Evolutionary conservation across 2,113 vertebrate genomes (phyloP).

Genomic region (Clinocottus analis): DNA sequence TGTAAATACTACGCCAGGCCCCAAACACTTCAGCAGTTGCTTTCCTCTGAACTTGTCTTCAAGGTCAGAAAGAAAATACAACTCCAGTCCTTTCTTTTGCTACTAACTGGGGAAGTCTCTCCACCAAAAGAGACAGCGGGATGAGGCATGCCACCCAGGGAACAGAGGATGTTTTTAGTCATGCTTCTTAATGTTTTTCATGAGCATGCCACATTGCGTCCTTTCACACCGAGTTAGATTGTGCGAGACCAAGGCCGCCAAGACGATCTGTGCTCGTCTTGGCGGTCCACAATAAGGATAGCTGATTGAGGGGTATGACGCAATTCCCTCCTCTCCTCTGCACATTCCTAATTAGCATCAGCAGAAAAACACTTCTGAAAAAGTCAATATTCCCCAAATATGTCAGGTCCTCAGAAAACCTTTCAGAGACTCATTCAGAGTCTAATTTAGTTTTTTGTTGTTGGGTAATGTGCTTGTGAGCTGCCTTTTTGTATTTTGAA

Average conservation of each 20-base stretch:
- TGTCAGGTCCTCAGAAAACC: slow-evolving; percentile 21
- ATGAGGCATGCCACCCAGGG: slow-evolving; percentile 39
- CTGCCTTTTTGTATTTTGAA: slow-evolving; percentile 66
- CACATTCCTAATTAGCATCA: slow-evolving; percentile 47
- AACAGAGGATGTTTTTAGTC: slow-evolving; percentile 59
- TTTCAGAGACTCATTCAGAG: slow-evolving; percentile 46
- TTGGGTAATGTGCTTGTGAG: slow-evolving; percentile 41
- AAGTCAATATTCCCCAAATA: slow-evolving; percentile 17
- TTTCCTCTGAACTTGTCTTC: slow-evolving; percentile 49
- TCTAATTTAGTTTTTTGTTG: slow-evolving; percentile 53
- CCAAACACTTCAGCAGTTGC: slow-evolving; percentile 43
- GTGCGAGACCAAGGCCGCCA: slow-evolving; percentile 50
- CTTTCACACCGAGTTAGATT: slow-evolving; percentile 59
- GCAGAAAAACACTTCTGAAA: slow-evolving; percentile 15
- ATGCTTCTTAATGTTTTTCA: slow-evolving; percentile 48
- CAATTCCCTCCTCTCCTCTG: slow-evolving; percentile 26
- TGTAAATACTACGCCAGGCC: slow-evolving; percentile 39
- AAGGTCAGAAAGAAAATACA: slow-evolving; percentile 36
- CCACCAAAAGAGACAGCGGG: slow-evolving; percentile 34
- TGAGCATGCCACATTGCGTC: slow-evolving; percentile 41
- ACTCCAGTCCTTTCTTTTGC: slow-evolving; percentile 48
- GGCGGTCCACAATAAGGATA: slow-evolving; percentile 34
- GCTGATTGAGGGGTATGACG: slow-evolving; percentile 36
- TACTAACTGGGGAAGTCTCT: slow-evolving; percentile 44
- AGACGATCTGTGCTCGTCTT: too few species aligned